Percentiles rank a stretch among this genome's conserved stretches.
Evolutionary conservation across 2,888 invertebrate species (phyloP).

Genomic region (Capitulum mitella): DNA sequence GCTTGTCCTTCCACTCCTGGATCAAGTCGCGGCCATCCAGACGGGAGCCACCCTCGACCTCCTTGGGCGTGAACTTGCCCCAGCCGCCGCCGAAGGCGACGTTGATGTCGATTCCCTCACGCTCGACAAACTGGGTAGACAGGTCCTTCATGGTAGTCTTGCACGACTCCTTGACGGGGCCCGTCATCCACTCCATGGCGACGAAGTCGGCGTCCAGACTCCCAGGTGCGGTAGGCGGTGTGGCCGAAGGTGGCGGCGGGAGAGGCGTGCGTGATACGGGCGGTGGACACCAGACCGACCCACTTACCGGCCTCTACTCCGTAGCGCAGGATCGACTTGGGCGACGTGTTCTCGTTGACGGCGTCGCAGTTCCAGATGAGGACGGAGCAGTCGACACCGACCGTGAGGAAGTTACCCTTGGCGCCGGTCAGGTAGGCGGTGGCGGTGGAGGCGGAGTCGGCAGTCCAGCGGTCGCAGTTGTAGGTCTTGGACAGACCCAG

Average conservation of each 20-base stretch:
- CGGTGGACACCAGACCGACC: constrained; percentile 12
- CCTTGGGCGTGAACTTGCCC: neutral
- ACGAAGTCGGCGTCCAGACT: constrained; percentile 10
- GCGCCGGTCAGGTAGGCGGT: constrained; percentile 18
- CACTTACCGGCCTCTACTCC: constrained; percentile 21
- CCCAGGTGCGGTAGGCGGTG: constrained; percentile 20
- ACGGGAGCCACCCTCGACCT: constrained; percentile 2
- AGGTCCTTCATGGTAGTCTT: neutral
- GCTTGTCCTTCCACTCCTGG: constrained; percentile 22
- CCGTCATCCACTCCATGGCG: constrained; percentile 7
- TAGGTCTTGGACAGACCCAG: neutral
- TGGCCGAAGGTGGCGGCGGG: constrained; percentile 17
- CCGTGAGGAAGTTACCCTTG: constrained; percentile 21
- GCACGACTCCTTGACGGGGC: constrained; percentile 10
- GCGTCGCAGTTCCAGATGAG: constrained; percentile 12
- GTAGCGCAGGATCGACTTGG: constrained; percentile 16
- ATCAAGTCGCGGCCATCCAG: constrained; percentile 17
- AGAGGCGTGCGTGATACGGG: constrained; percentile 18
- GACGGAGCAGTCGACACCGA: constrained; percentile 18
- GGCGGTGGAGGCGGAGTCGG: constrained; percentile 7
- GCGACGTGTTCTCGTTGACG: neutral
- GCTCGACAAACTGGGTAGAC: constrained; percentile 13
- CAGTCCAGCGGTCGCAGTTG: constrained; percentile 20
- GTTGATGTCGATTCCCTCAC: constrained; percentile 7
- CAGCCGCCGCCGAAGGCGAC: constrained; percentile 15